Evolutionary conservation across 2,888 invertebrate genomes (phyloP), one percentile per base, ranked within the genome.

Genomic region (Boloria selene): DNA sequence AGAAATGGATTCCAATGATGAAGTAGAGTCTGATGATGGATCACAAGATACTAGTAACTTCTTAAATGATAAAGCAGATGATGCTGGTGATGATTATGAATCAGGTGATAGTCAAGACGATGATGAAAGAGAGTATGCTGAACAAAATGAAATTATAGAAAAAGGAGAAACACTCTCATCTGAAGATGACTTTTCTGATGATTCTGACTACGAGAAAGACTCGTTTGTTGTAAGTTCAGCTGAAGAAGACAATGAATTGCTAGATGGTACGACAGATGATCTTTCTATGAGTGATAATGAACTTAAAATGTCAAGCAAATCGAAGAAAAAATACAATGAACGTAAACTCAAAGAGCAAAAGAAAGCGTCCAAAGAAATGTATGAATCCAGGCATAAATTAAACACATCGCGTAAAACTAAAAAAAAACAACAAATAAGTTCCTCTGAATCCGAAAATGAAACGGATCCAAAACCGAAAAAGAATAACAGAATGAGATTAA

Each of bases 161-260:
- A 88, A 86, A 71, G 94, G 93, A 2, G 93, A 93, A 79, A 93
- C 93, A 3, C 78, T 94, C 67, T 87, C 90, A 55, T 92, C 93
- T 54, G 87, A 93, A 52, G 85, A 85, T 51, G 83, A 91, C 6
- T 78, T 86, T 26, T 88, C 90, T 2, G 79, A 85, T 67, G 91
- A 93, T 60, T 80, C 87, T 0, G 88, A 92, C 69, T 93, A 92
- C 69, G 91, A 92, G 74, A 91, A 87, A 75, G 93, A 88, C 73
- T 94, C 94, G 0, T 94, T 94, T 75, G 75, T 94, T 64, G 93
- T 93, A 2, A 90, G 87, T 70, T 92, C 93, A 2, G 87, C 89
- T 76, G 87, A 85, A 70, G 91, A 91, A 77, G 92, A 93, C 68
- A 67, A 85, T 71, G 79, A 87, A 16, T 77, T 91, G 64, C 74